Evolutionary conservation across 2,113 vertebrate species (phyloP).

Genomic region (Bagarius yarrelli): DNA sequence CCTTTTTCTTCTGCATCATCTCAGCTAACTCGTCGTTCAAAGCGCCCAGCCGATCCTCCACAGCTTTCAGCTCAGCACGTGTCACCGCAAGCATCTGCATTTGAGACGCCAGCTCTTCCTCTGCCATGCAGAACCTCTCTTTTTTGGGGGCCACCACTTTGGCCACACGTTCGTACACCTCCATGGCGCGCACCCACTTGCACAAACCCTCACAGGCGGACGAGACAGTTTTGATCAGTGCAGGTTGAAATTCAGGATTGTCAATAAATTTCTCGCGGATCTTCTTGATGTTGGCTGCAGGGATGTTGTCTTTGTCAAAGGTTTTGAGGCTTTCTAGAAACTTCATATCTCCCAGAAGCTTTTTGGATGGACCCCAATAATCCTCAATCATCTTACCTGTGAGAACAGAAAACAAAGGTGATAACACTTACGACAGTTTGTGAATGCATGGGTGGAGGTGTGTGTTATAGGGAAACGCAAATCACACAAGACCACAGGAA

Average conservation of each 20-base stretch:
- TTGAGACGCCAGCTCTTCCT: constrained; percentile 72
- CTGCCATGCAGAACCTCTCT: constrained; percentile 74
- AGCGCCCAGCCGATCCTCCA: constrained; percentile 78
- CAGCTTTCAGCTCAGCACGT: constrained; percentile 80
- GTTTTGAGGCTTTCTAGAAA: constrained; percentile 86
- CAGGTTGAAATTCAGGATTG: constrained; percentile 84
- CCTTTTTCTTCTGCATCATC: constrained; percentile 80
- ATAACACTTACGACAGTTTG: not conserved
- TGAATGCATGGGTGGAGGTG: not conserved
- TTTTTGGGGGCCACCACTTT: constrained; percentile 89
- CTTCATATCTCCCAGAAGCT: constrained; percentile 84
- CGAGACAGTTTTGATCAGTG: constrained; percentile 85
- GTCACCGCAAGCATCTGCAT: constrained; percentile 80
- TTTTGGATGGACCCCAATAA: constrained; percentile 87
- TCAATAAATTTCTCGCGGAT: constrained; percentile 85
- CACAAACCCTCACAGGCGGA: constrained; percentile 92
- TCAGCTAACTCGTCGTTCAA: constrained; percentile 77
- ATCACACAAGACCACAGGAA: not conserved
- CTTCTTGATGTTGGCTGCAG: constrained; percentile 75
- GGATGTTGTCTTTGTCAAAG: constrained; percentile 87
- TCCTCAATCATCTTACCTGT: constrained; percentile 92
- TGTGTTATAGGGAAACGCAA: not conserved
- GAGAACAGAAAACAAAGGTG: not conserved
- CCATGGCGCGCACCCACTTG: constrained; percentile 91
- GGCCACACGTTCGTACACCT: constrained; percentile 84